Evolutionary conservation across 1,140 invertebrate genomes (phyloP).

Genomic region (Tetragnatha versicolor): DNA sequence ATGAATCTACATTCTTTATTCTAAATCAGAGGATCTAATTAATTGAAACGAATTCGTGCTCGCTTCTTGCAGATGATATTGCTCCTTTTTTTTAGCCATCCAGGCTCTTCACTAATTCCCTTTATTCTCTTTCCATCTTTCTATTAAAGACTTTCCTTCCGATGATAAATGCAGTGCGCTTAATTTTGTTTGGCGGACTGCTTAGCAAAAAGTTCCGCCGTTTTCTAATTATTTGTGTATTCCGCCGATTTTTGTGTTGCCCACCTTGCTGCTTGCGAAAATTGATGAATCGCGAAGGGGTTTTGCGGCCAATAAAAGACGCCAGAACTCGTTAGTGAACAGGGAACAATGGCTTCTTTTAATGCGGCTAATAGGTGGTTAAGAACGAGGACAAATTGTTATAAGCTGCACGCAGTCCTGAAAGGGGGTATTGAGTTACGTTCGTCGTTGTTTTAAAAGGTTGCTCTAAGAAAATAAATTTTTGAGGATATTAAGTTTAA

Average conservation of each 20-base stretch:
- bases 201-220: neutral
- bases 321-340: neutral
- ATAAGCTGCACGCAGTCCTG: too few relatives aligned
- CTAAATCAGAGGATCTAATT: conserved; percentile 28
- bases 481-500: too few relatives aligned
- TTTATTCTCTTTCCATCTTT: conserved; percentile 6
- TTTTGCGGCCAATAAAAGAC: neutral
- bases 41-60: conserved; percentile 24
- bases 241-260: neutral
- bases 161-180: conserved; percentile 9
- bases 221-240: conserved; percentile 10
- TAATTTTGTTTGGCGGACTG: conserved; percentile 10
- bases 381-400: too few relatives aligned
- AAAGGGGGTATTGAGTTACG: too few relatives aligned
- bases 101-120: neutral
- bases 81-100: neutral
- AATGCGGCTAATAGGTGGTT: too few relatives aligned
- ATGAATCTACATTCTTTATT: conserved; percentile 26
- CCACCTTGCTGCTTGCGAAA: neutral
- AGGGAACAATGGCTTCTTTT: neutral
- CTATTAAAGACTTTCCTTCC: neutral
- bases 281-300: conserved; percentile 2
- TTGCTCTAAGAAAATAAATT: too few relatives aligned
- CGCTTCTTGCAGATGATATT: conserved; percentile 2
- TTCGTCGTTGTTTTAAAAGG: too few relatives aligned